Evolutionary conservation across 2,113 vertebrate species (phyloP).

Genomic region (Caracal caracal): DNA sequence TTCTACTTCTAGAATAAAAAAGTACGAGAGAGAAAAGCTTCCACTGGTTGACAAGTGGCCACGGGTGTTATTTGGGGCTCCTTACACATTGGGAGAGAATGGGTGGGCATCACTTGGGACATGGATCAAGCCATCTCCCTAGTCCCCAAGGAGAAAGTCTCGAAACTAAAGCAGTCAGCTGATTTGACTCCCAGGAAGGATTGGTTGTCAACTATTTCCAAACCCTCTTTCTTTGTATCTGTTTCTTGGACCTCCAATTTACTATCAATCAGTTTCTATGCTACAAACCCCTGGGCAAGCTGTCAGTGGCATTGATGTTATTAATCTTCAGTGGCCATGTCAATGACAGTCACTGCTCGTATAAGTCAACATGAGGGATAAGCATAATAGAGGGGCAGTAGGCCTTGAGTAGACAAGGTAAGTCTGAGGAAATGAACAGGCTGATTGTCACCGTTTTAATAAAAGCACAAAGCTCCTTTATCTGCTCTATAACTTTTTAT

Average conservation of each 20-base stretch:
- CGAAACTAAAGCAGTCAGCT: slow-evolving; percentile 10
- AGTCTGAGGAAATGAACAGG: slow-evolving; percentile 76
- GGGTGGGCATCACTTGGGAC: neutral
- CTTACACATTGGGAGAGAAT: neutral
- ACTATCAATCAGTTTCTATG: slow-evolving; percentile 48
- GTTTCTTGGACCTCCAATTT: slow-evolving; percentile 63
- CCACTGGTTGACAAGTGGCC: neutral
- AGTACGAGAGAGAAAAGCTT: neutral
- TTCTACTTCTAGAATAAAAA: neutral
- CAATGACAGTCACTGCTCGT: slow-evolving; percentile 73
- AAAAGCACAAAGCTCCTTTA: slow-evolving; percentile 78
- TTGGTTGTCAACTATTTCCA: neutral
- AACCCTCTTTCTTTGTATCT: slow-evolving; percentile 59
- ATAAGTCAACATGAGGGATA: slow-evolving; percentile 67
- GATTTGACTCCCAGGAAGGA: neutral
- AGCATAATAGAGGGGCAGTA: slow-evolving; percentile 57
- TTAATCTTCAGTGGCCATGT: slow-evolving; percentile 67
- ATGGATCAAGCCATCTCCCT: neutral
- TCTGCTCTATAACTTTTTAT: slow-evolving; percentile 71
- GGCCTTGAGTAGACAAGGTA: slow-evolving; percentile 23
- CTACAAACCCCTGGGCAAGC: slow-evolving; percentile 47
- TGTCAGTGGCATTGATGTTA: slow-evolving; percentile 55
- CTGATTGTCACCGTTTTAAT: slow-evolving; percentile 73
- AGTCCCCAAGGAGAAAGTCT: slow-evolving; percentile 41
- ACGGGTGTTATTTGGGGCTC: neutral